Percentiles rank a stretch among this genome's conserved stretches.
These are phyloP conservation scores for Chionomys nivalis DNA, from an alignment of 2,113 vertebrate species.

Conservation along the genomic window DNA sequence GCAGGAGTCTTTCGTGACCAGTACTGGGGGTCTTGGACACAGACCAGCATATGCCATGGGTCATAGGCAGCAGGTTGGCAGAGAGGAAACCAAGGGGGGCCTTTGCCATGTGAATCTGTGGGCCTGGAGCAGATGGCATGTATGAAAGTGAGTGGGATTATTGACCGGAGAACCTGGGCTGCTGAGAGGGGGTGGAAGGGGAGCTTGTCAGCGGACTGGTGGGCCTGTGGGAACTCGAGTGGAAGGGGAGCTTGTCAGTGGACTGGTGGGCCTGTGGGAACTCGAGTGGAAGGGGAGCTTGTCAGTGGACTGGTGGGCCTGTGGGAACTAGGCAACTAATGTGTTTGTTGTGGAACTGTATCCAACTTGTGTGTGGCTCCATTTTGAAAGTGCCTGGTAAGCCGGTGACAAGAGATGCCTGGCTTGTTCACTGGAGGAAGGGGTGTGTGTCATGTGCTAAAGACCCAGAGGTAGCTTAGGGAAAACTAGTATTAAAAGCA, in stretches of 20 bases:
- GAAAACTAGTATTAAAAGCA: neutral
- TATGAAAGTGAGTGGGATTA: neutral
- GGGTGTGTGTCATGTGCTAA: fast-evolving
- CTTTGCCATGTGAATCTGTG: neutral
- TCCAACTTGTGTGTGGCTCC: neutral
- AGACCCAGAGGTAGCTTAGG: fast-evolving
- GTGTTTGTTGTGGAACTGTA: neutral
- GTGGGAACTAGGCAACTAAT: no score
- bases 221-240: neutral
- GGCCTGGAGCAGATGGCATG: neutral
- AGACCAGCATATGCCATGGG: neutral
- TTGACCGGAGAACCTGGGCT: neutral
- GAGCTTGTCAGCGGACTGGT: no score
- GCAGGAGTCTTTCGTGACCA: neutral
- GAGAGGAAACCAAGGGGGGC: neutral
- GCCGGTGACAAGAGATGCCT: neutral
- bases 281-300: neutral
- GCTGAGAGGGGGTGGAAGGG: neutral
- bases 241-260: neutral
- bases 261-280: neutral
- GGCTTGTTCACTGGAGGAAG: neutral
- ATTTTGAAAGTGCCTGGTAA: neutral
- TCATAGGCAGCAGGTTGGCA: neutral
- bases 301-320: neutral
- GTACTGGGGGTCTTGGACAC: neutral